phyloP scores from a whole-genome alignment of 2,797 vertebrate genomes.

The Spatula versicolor region DNA sequence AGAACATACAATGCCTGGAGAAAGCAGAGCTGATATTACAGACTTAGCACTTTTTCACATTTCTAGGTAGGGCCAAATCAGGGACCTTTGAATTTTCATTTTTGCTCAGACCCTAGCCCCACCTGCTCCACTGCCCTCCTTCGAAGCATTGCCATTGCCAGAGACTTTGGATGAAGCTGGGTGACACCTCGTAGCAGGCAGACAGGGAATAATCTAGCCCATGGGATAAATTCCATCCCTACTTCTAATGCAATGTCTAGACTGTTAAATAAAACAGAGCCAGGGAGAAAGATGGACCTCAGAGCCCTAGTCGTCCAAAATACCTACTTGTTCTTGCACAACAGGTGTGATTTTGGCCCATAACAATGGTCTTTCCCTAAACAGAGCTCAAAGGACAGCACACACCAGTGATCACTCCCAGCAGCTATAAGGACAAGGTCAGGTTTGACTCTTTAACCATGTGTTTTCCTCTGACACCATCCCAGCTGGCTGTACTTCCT shows the following conservation, averaged over 20 bases:
- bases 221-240: not conserved
- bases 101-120: not conserved
- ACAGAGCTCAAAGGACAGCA: not conserved
- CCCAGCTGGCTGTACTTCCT: not conserved
- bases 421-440: not conserved
- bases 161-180: not conserved
- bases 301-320: not conserved
- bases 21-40: not conserved
- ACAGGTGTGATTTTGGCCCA: not conserved
- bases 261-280: not conserved
- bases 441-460: not conserved
- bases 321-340: not conserved
- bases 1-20: not conserved
- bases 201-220: not conserved
- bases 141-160: not conserved
- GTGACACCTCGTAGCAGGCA: not conserved
- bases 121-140: not conserved
- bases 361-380: fast-evolving
- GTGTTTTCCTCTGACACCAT: not conserved
- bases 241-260: not conserved
- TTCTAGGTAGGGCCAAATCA: not conserved
- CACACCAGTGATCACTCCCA: not conserved
- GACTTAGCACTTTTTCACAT: not conserved
- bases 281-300: not conserved
- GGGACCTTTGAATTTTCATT: not conserved